Evolutionary conservation across 2,888 invertebrate species (phyloP).

Genomic region (Salticus scenicus): DNA sequence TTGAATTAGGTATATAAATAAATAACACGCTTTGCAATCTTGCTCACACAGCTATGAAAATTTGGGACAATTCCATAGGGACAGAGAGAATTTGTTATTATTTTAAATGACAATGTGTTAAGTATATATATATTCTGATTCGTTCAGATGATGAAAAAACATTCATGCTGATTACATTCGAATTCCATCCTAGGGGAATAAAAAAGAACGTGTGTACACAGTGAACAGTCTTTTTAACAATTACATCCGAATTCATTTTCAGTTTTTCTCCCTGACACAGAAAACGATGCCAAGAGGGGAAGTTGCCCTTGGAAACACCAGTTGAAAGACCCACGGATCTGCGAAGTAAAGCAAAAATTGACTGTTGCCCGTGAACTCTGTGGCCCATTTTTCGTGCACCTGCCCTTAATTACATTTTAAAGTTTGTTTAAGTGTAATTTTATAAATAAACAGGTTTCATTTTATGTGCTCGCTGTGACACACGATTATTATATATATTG

Average conservation of each 20-base stretch:
- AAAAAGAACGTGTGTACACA: neutral
- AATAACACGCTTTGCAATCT: no score
- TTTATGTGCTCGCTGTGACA: no score
- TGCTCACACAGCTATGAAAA: no score
- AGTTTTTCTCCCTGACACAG: neutral
- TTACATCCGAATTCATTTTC: neutral
- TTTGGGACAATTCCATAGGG: no score
- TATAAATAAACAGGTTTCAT: neutral
- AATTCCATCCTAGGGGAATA: neutral
- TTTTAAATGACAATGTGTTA: no score
- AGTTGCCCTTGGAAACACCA: neutral
- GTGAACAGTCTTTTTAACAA: no score
- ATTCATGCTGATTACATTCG: neutral
- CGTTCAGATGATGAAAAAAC: neutral
- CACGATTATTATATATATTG: no score
- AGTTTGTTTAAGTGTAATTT: neutral
- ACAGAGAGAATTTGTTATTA: no score
- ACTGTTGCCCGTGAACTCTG: neutral
- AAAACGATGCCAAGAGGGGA: neutral
- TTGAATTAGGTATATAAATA: no score
- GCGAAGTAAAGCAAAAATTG: neutral
- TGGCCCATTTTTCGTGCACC: neutral
- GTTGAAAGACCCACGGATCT: conserved; percentile 10
- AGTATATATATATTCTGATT: no score
- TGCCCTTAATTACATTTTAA: conserved; percentile 1